Percentiles rank a stretch among this genome's conserved stretches.
phyloP scores from a whole-genome alignment of 2,797 vertebrate genomes.

The Peromyscus nudipes region DNA sequence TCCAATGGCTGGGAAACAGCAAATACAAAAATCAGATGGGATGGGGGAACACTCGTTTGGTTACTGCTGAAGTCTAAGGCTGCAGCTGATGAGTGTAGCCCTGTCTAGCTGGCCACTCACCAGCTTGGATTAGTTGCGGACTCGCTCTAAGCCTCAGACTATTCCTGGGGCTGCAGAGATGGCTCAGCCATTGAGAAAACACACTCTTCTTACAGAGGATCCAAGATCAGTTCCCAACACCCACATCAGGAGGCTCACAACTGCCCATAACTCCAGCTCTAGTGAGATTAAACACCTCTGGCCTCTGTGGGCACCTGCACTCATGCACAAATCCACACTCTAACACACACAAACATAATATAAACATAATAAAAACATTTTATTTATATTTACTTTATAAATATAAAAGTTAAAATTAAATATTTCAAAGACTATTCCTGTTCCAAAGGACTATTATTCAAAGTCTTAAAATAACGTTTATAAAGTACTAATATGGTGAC shows the following conservation, averaged over 20 bases:
- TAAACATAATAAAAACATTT: not conserved
- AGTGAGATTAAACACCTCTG: not conserved
- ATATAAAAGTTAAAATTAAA: not conserved
- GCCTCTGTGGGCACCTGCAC: not conserved
- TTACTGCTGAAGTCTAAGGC: not conserved
- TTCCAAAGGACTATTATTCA: conserved; percentile 13
- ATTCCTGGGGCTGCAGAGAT: not conserved
- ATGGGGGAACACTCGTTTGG: not conserved
- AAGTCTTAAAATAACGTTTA: conserved; percentile 54
- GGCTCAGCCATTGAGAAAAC: not conserved
- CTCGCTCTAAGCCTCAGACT: conserved; percentile 31
- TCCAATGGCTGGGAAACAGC: not conserved
- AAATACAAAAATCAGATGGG: not conserved
- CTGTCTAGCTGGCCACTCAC: not conserved
- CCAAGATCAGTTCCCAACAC: not conserved
- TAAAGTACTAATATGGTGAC: conserved; percentile 55
- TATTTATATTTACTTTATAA: not conserved
- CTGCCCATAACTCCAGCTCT: not conserved
- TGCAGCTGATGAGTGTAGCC: not conserved
- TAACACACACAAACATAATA: not conserved
- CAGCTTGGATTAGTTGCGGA: conserved; percentile 1
- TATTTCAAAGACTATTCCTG: conserved; percentile 7
- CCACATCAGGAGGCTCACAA: not conserved
- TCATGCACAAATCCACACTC: not conserved
- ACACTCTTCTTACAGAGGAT: not conserved